A percentile compares a stretch with the other conserved stretches of the same genome.
phyloP scores from a whole-genome alignment of 2,888 invertebrate species.

The Colletes collaris region DNA sequence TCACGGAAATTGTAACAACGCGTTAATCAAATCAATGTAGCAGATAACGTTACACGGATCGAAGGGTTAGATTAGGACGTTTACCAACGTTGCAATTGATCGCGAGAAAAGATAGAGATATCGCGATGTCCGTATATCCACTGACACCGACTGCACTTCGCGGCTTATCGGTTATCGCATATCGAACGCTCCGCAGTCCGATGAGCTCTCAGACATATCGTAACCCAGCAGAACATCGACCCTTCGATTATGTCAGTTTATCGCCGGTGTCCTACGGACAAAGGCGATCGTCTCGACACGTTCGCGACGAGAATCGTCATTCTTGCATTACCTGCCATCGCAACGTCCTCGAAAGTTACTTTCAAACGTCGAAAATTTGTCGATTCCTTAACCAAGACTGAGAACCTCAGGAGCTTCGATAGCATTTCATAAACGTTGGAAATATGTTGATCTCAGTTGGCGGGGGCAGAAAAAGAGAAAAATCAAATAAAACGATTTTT shows the following conservation, averaged over 20 bases:
- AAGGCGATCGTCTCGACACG: conserved; percentile 41
- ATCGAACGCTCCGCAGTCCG: conserved; percentile 48
- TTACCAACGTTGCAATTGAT: conserved; percentile 53
- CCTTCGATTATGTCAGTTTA: conserved; percentile 64
- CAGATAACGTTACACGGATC: conserved; percentile 17
- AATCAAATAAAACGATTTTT: no score
- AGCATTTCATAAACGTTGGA: no score
- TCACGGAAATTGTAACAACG: not conserved
- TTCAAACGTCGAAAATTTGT: no score
- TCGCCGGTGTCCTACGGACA: conserved; percentile 53
- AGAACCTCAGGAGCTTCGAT: no score
- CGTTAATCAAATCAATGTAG: conserved; percentile 16
- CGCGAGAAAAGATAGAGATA: conserved; percentile 51
- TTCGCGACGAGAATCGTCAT: conserved; percentile 1
- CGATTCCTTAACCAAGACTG: no score
- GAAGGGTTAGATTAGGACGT: conserved; percentile 45
- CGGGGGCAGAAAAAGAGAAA: no score
- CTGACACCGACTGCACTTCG: conserved; percentile 47
- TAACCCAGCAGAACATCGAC: conserved; percentile 59
- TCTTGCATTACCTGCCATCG: not conserved
- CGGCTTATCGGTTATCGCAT: conserved; percentile 61
- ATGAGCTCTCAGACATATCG: conserved; percentile 57
- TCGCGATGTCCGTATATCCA: conserved; percentile 48
- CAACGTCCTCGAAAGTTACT: no score
- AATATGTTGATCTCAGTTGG: no score